phyloP scores from a whole-genome alignment of 2,797 vertebrate genomes.

The Argentina silus region DNA sequence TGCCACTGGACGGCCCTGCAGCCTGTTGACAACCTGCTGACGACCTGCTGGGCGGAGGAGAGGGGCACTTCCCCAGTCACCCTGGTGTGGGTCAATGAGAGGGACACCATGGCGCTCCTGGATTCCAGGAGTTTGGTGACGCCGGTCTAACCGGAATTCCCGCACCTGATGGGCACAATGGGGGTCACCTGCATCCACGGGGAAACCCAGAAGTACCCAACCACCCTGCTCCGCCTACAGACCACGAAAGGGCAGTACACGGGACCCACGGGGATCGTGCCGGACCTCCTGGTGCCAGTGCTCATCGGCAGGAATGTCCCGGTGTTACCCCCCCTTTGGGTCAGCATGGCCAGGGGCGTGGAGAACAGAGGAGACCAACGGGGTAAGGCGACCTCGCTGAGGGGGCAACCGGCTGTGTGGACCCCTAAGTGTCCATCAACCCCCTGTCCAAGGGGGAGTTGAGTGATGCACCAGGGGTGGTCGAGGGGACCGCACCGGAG shows the following conservation, averaged over 20 bases:
- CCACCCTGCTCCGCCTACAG: neutral
- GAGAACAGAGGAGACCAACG: neutral
- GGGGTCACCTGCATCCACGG: neutral
- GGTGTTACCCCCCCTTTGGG: neutral
- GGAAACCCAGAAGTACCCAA: neutral
- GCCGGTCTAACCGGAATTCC: too few species aligned
- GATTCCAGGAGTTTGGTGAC: too few species aligned
- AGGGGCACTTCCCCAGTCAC: too few species aligned
- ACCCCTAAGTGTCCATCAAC: neutral
- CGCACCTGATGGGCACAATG: neutral
- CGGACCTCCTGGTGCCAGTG: neutral
- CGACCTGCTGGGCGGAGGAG: too few species aligned
- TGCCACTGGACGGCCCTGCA: too few species aligned
- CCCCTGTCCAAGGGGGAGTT: too few species aligned
- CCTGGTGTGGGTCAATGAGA: too few species aligned
- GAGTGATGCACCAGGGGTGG: too few species aligned
- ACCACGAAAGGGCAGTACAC: neutral
- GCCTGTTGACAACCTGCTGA: too few species aligned
- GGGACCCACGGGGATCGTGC: neutral
- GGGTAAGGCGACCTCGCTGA: too few species aligned
- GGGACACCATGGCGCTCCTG: too few species aligned
- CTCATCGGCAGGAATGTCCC: neutral
- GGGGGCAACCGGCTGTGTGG: neutral
- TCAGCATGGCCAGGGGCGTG: neutral
- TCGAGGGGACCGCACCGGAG: too few species aligned